Base-by-base conservation (phyloP, 92 coral and sea anemone species). In the Epizoanthus ramosus region DNA sequence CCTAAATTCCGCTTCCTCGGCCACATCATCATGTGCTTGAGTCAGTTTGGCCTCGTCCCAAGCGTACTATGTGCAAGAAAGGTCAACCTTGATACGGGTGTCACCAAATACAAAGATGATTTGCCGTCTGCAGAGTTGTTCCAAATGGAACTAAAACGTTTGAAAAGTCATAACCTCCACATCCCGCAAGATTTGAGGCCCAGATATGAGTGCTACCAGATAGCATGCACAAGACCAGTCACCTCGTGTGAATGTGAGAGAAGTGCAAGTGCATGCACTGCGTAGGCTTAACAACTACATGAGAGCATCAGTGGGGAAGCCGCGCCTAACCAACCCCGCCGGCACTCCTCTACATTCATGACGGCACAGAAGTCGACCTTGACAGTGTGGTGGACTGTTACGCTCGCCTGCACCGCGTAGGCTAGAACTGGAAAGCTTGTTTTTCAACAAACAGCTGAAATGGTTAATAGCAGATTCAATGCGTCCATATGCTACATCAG, bases 81-180 rank as follows among this genome's bases (percentile, higher is more conserved):
- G 16, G 82, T 76, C 82, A 76, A 76, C 82, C 70, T 76, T 68
- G 64, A 76, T 58, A 31, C 70, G 21, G 70, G 70, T 76, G 82
- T 76, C 31, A 57, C 61, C 53, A 76, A 13, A 16, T 76, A 76
- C 70, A 76, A 15, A 37, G 56, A 16, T 31, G 73, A 79, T 79
- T 57, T 79, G 58, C 73, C 45, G 10, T 63, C 84, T 52, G 73
- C 71, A 2, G 84, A 79, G 73, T 63, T 79, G 67, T 68, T 81
- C 73, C 22, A 79, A 52, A 79, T 61, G 73, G 83, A 79, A 60
- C 73, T 33, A 18, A 39, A 2, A 15, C 68, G 54, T 1, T 57
- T 70, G 79, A 82, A 28, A 50, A 52, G n/a, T 56, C 61, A 21
- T 23, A 41, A 61, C 73, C 13, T 63, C 15, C 31, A 57, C 45